Base-by-base conservation (phyloP, 1,140 invertebrate species). In the Macrotrachela quadricornifera region DNA sequence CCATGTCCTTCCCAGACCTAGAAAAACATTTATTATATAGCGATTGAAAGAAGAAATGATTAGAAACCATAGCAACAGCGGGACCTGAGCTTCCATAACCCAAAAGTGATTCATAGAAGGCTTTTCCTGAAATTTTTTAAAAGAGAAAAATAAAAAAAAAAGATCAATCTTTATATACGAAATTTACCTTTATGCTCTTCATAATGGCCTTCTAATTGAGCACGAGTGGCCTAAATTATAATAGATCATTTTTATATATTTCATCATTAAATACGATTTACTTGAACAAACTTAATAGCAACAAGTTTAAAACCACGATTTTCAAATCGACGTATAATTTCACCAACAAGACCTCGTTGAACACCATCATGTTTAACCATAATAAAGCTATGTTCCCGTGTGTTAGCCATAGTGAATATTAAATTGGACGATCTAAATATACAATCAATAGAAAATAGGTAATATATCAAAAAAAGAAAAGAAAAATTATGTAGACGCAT, bases 311-410 rank as follows among this genome's bases (percentile, higher is more conserved):
- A 96, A 56, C 94, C 92, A 71, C 92, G 92, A 58, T 81, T 75
- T 70, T 99, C 92, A 68, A 97, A 97, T 57, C 86, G 76, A 64
- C 85, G 78, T 62, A 96, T 85, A 62, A 97, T 95, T 70, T 88
- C 83, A 41, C 87, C 87, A 54, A 94, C 80, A 44, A 97, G 77
- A 62, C 87, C 86, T 50, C 92, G 78, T 66, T 97, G 90, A 59
- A 97, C 92, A 55, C 87, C 92, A 72, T 97, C 92, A 42, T 92
- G 92, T 71, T 97, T 97, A 54, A 97, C 76, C 80, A 94, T 92
- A 64, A 97, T 85, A 64, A 96, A 97, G 62, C 90, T 94, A 68
- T 86, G 80, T 77, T 97, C 91, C 2, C 21, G 21, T 30, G 21
- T 8, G 14, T 53, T 36, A n/a, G 51, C 37, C 51, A 53, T 53